Evolutionary conservation across 2,113 vertebrate species (phyloP).

Genomic region (Stegostoma tigrinum): DNA sequence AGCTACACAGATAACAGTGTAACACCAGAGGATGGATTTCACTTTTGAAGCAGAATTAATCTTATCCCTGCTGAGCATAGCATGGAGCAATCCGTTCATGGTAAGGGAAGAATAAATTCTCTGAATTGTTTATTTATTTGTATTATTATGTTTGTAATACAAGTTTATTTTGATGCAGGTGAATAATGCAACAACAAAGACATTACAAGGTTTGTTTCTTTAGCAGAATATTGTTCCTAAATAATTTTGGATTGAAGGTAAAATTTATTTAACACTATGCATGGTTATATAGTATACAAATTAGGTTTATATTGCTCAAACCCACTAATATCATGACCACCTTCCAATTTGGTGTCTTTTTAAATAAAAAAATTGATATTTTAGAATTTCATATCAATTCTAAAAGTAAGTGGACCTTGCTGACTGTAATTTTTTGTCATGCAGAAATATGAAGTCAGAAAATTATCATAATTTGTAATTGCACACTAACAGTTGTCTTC

Average conservation of each 20-base stretch:
- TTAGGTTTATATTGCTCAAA: no score
- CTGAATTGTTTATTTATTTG: background rate
- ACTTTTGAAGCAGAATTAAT: background rate
- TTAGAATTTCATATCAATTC: no score
- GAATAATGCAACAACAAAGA: constrained; percentile 17
- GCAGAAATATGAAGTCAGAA: background rate
- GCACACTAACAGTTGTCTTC: background rate
- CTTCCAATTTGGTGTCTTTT: no score
- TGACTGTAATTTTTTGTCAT: no score
- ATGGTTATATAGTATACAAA: no score
- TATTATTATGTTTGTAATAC: constrained; percentile 17
- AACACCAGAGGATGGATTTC: constrained; percentile 5
- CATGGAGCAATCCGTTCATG: background rate
- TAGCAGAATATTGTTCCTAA: background rate
- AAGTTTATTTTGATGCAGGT: constrained; percentile 16
- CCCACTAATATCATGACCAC: no score
- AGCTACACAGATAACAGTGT: background rate
- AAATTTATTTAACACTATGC: background rate
- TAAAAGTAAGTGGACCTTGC: no score
- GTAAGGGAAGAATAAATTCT: background rate
- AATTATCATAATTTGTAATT: background rate
- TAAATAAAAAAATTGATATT: no score
- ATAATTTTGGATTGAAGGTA: constrained; percentile 19
- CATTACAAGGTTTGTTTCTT: constrained; percentile 28
- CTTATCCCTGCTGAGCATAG: background rate